Conservation (phyloP, 2,888 invertebrate species). For the Argynnis bischoffii region DNA sequence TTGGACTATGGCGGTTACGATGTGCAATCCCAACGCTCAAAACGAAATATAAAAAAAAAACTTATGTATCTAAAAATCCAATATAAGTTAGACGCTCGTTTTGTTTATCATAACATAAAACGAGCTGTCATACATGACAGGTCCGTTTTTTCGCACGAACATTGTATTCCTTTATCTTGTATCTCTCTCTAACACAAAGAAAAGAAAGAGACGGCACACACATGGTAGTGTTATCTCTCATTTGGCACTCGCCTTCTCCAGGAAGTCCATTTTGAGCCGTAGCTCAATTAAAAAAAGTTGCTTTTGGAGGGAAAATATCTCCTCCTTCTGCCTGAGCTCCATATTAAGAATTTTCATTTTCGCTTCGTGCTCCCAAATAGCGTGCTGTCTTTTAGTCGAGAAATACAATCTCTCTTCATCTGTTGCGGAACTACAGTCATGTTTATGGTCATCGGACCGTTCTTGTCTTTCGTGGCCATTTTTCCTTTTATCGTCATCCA, state of each 20-base stretch:
- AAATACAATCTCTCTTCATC: conserved; percentile 74
- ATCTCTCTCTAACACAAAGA: background rate
- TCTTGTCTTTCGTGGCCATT: conserved; percentile 59
- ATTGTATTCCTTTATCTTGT: background rate
- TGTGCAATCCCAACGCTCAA: background rate
- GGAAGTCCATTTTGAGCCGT: conserved; percentile 77
- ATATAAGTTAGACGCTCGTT: too few species aligned
- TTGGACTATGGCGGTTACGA: conserved; percentile 41
- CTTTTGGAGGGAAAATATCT: conserved; percentile 77
- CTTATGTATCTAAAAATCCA: background rate
- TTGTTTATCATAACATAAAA: background rate
- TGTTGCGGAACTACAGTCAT: conserved; percentile 60
- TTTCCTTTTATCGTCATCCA: conserved; percentile 62
- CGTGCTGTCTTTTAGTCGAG: conserved; percentile 74
- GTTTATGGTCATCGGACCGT: conserved; percentile 54
- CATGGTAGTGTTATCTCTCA: conserved; percentile 36
- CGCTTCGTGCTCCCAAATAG: conserved; percentile 77
- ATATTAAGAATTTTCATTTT: conserved; percentile 79
- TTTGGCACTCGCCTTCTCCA: conserved; percentile 76
- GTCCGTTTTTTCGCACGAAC: too few species aligned
- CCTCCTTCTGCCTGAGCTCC: conserved; percentile 76
- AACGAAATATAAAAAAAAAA: background rate
- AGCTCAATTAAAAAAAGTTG: conserved; percentile 77
- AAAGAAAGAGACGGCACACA: background rate
- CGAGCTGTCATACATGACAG: background rate